Evolutionary conservation across 2,113 vertebrate species (phyloP).

Genomic region (Tretioscincus oriximinensis): DNA sequence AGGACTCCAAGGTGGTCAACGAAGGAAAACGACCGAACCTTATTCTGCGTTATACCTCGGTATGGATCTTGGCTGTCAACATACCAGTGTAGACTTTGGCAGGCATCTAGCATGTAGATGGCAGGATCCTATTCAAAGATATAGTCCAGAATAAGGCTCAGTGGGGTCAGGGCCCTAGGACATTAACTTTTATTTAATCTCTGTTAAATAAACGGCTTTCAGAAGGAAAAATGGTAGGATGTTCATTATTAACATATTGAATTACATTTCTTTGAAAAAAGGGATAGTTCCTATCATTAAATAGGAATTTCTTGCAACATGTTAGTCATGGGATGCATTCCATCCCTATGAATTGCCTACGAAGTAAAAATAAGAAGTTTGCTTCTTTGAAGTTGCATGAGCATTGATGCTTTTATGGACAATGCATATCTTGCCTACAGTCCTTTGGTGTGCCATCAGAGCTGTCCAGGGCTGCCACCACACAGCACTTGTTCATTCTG

Average conservation of each 20-base stretch:
- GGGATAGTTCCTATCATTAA: constrained; percentile 47
- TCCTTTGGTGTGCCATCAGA: too few species aligned
- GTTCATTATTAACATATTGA: constrained; percentile 38
- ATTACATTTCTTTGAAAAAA: neutral
- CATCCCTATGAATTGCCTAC: constrained; percentile 62
- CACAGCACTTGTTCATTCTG: too few species aligned
- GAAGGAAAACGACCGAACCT: too few species aligned
- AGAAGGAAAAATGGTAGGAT: constrained; percentile 33
- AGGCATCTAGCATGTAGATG: too few species aligned
- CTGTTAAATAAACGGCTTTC: constrained; percentile 5
- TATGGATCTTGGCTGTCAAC: too few species aligned
- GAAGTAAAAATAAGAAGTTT: constrained; percentile 59
- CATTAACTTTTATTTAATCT: constrained; percentile 1
- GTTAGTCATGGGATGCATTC: constrained; percentile 66
- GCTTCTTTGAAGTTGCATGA: constrained; percentile 44
- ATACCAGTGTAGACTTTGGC: too few species aligned
- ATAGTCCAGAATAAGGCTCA: too few species aligned
- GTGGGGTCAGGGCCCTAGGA: neutral
- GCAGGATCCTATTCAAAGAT: too few species aligned
- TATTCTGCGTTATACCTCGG: too few species aligned
- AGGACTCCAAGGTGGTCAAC: too few species aligned
- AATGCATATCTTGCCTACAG: neutral
- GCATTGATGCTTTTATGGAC: neutral
- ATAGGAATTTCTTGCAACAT: constrained; percentile 54
- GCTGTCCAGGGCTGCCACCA: too few species aligned